Evolutionary conservation across 2,888 invertebrate genomes (phyloP).

Genomic region (Drosophila meridiana): DNA sequence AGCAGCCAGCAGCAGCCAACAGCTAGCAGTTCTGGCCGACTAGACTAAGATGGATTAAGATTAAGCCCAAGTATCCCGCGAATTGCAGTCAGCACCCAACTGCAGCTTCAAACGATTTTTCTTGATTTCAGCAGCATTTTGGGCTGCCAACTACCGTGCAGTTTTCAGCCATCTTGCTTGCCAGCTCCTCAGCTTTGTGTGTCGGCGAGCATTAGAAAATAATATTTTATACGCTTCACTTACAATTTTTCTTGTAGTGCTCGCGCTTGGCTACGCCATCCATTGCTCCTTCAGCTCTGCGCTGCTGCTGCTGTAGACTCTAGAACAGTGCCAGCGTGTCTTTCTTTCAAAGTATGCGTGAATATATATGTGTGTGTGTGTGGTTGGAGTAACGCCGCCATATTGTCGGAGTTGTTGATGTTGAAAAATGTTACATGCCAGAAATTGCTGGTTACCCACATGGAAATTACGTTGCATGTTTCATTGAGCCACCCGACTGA

Average conservation of each 20-base stretch:
- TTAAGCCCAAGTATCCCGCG: slow-evolving; percentile 65
- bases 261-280: slow-evolving; percentile 63
- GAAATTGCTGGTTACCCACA: slow-evolving; percentile 82
- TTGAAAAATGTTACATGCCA: slow-evolving; percentile 82
- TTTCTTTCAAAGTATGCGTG: slow-evolving; percentile 5
- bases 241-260: slow-evolving; percentile 80
- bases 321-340: slow-evolving; percentile 11
- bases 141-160: slow-evolving; percentile 30
- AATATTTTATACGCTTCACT: slow-evolving; percentile 81
- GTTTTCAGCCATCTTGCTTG: slow-evolving; percentile 43
- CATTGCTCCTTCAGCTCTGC: slow-evolving; percentile 13
- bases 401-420: slow-evolving; percentile 80
- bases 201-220: slow-evolving; percentile 78
- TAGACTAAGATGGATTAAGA: slow-evolving; percentile 83
- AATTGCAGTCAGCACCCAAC: slow-evolving; percentile 17
- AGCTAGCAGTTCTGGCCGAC: slow-evolving; percentile 51
- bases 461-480: slow-evolving; percentile 81
- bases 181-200: slow-evolving; percentile 30
- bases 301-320: slow-evolving; percentile 13
- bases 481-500: slow-evolving; percentile 56
- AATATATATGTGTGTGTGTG: slow-evolving; percentile 13
- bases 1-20: slow-evolving; percentile 4
- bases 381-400: slow-evolving; percentile 57
- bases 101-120: slow-evolving; percentile 68
- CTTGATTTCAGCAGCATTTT: slow-evolving; percentile 71